Base-by-base conservation (phyloP, 2,888 invertebrate genomes). In the Gastrophysa polygoni region DNA sequence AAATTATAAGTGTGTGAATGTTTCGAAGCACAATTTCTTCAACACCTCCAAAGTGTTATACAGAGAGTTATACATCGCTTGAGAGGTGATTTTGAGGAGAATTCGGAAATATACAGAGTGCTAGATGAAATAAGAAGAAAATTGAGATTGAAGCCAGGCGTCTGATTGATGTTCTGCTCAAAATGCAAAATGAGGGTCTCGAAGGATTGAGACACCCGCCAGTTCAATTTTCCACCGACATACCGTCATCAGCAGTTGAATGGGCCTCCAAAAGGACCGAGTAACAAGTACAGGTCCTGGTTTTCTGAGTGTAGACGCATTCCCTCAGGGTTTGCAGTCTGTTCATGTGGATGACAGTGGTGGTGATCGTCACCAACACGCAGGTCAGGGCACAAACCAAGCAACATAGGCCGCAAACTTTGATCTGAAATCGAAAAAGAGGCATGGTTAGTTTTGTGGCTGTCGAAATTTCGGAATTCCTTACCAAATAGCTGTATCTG, bases 281-380 rank as follows among this genome's bases (percentile, higher is more conserved):
- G 78, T 88, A 91, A 71, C 92, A 92, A 28, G 91, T 92, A 77
- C 93, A 91, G 0, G 92, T 92, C 64, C 89, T 85, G 0, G 91
- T 90, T 77, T 89, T 85, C 73, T 89, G 88, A 0, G 92, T 93
- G 80, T 93, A 95, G 74, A 93, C 92, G 76, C 95, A 95, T 79
- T 94, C 93, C 68, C 92, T 86, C 11, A 95, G 81, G 0, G 93
- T 92, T 82, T 95, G 95, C 47, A 95, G 82, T 65, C 95, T 88
- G 80, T 90, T 90, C 95, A 95, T 95, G 80, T 95, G 95, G 71
- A 95, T 90, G 32, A 95, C 93, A 0, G 94, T 95, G 0, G 95
- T 95, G 1, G 95, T 95, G 51, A 95, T 93, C 17, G 92, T 92
- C 57, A 95, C 93, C 55, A 95, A 84, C 21, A 95, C 93, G 77